phyloP scores from a whole-genome alignment of 2,113 vertebrate genomes.

The Chaenogobius annularis region DNA sequence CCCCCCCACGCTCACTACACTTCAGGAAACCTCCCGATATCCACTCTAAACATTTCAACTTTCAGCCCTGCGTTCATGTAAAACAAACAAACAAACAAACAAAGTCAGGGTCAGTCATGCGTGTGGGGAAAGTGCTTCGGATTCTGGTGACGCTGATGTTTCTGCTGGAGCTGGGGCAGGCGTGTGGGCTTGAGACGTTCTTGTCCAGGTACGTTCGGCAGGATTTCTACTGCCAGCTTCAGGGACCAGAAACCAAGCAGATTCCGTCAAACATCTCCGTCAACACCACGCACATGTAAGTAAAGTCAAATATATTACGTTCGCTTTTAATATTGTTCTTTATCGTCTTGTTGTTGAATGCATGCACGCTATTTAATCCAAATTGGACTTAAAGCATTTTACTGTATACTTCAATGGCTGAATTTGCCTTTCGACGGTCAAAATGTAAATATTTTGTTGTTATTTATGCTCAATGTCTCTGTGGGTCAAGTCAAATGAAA shows the following conservation, averaged over 20 bases:
- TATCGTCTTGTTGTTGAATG: too few species aligned
- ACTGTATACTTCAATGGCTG: too few species aligned
- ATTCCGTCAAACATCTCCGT: slow-evolving; percentile 59
- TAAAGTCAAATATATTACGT: slow-evolving; percentile 10
- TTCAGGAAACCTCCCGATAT: slow-evolving; percentile 13
- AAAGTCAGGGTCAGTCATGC: not conserved
- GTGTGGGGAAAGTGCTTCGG: not conserved
- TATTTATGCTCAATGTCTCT: too few species aligned
- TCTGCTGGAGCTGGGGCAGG: slow-evolving; percentile 16
- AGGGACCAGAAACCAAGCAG: slow-evolving; percentile 26
- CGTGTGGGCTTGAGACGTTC: slow-evolving; percentile 4
- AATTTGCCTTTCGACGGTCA: too few species aligned
- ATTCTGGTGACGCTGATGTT: slow-evolving; percentile 3
- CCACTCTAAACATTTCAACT: not conserved
- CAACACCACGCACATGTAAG: slow-evolving; percentile 68
- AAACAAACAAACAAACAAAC: not conserved
- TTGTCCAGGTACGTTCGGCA: not conserved
- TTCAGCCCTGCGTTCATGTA: slow-evolving; percentile 9
- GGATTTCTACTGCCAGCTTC: slow-evolving; percentile 12
- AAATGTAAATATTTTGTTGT: too few species aligned
- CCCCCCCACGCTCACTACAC: slow-evolving; percentile 38
- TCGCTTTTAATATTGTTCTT: not conserved
- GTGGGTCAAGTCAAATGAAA: too few species aligned
- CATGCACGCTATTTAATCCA: too few species aligned
- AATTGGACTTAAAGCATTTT: too few species aligned